Percentiles rank a stretch among this genome's conserved stretches.
These are phyloP conservation scores for Carpatolechia fugitivella DNA, from an alignment of 2,888 invertebrate genomes.

Conservation along the genomic window DNA sequence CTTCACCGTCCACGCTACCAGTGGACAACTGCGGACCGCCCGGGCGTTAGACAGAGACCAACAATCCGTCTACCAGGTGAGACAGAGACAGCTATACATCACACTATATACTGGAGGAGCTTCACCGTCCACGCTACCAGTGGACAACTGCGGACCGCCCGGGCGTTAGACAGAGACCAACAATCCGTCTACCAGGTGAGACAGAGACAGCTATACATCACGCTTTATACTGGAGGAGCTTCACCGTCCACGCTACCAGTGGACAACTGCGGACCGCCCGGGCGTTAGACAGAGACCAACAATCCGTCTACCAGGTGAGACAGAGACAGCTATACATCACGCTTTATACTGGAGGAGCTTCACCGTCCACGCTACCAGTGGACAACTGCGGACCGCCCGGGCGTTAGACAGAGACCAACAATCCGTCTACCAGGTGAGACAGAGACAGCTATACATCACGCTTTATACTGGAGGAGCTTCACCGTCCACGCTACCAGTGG, in stretches of 20 bases:
- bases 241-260: slow-evolving; percentile 87
- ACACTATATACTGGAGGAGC: too few relatives aligned
- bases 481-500: too few relatives aligned
- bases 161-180: too few relatives aligned
- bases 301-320: slow-evolving; percentile 93
- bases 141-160: too few relatives aligned
- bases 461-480: background rate
- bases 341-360: slow-evolving; percentile 36
- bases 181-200: too few relatives aligned
- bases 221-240: slow-evolving; percentile 91
- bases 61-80: slow-evolving; percentile 92
- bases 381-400: slow-evolving; percentile 85
- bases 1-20: slow-evolving; percentile 88
- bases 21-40: slow-evolving; percentile 87
- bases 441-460: background rate
- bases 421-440: slow-evolving; percentile 91
- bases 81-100: background rate
- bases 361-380: slow-evolving; percentile 88
- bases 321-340: too few relatives aligned
- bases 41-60: slow-evolving; percentile 88
- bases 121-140: too few relatives aligned
- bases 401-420: slow-evolving; percentile 90
- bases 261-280: slow-evolving; percentile 87
- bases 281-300: slow-evolving; percentile 88
- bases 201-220: too few relatives aligned